Base-by-base conservation (phyloP, 2,888 invertebrate genomes). In the Clivina fossor region DNA sequence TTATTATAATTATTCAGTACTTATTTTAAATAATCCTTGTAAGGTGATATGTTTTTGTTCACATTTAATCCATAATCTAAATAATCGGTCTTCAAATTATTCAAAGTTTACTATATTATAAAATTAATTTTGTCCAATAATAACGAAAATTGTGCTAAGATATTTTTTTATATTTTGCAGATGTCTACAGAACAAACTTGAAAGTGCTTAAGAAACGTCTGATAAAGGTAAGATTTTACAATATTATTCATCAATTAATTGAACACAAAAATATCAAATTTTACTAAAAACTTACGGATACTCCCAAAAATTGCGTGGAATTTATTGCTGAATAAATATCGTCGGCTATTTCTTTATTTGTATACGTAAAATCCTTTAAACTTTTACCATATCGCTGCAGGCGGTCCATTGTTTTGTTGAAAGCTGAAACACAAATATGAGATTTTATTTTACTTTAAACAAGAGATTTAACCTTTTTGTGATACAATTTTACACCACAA, bases 301-400 rank as follows among this genome's bases (percentile, higher is more conserved):
- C 93, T 60, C 99, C 99, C 49, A 94, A 81, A 75, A 99, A 99
- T 68, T 94, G 91, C 15, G 97, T 98, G n/a, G 93, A 90, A 77
- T 97, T 97, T 79, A 99, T 96, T 30, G 98, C 97, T 59, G 92
- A 87, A 76, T 97, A 97, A 69, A 99, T 93, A 73, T 94, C 93
- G 72, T 93, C 89, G 5, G 94, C 94, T 57, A 96, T 95, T 70
- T 90, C 88, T 71, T 91, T 90, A 76, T 96, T 93, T 32, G 90
- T 91, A 75, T 99, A 99, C 49, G 93, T 92, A 75, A 99, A 99
- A 73, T 96, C 90, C 71, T 95, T 95, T 65, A 99, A 78, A 64
- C 88, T 89, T 69, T 89, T 84, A 19, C 90, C 90, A 60, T 81
- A 82, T 66, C 85, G 84, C 64, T 85, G 83, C 50, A 98, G 80